Conservation (phyloP, 2,113 vertebrate species). For the Rhinogobius similis region DNA sequence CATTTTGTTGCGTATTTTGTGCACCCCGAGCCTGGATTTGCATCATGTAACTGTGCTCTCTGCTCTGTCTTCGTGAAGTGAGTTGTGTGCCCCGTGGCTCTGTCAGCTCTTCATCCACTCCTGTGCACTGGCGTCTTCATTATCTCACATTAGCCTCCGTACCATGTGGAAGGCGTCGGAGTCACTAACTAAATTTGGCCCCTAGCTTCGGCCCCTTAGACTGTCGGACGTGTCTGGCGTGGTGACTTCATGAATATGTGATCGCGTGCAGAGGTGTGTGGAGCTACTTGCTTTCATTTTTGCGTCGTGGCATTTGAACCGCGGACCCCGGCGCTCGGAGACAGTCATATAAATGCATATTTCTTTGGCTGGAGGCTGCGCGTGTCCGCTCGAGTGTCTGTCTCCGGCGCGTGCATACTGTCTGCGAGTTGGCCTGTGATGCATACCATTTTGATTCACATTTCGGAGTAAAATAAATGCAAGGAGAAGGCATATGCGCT, state of each 20-base stretch:
- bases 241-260: conserved; percentile 21
- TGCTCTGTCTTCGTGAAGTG: conserved; percentile 11
- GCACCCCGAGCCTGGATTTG: conserved; percentile 34
- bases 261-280: conserved; percentile 11
- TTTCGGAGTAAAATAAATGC: conserved; percentile 30
- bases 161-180: conserved; percentile 62
- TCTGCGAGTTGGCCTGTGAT: conserved; percentile 21
- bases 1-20: not conserved
- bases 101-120: conserved; percentile 55
- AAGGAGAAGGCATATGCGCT: conserved; percentile 36
- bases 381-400: not conserved
- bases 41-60: conserved; percentile 32
- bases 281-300: not conserved
- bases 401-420: conserved; percentile 9
- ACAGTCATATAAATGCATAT: conserved; percentile 42
- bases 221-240: conserved; percentile 31
- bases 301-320: conserved; percentile 27
- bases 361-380: conserved; percentile 10
- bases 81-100: conserved; percentile 52
- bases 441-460: conserved; percentile 38
- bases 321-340: conserved; percentile 1
- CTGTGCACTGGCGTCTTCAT: conserved; percentile 53
- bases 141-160: conserved; percentile 66
- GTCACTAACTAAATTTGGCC: conserved; percentile 70
- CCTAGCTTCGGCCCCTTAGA: conserved; percentile 52